Evolutionary conservation across 2,113 vertebrate species (phyloP).

Genomic region (Callospermophilus lateralis): DNA sequence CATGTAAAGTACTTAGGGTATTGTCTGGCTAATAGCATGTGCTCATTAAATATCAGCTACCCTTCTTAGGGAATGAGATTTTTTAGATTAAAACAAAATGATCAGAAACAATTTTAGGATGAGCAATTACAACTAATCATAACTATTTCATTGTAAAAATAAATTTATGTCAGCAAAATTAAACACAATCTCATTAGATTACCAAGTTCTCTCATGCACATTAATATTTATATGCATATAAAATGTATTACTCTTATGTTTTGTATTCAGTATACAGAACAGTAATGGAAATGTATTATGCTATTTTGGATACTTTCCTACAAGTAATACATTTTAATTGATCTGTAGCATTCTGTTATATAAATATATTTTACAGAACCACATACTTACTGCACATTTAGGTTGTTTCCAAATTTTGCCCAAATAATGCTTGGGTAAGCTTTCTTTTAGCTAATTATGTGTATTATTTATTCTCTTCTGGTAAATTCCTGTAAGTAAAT

Average conservation of each 20-base stretch:
- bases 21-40: neutral
- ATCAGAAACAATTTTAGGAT: constrained; percentile 18
- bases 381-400: neutral
- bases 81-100: neutral
- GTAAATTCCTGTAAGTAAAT: constrained; percentile 41
- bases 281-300: neutral
- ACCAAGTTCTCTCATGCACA: constrained; percentile 12
- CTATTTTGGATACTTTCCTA: neutral
- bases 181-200: neutral
- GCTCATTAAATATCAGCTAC: constrained; percentile 35
- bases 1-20: neutral
- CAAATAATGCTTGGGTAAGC: neutral
- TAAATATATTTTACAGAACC: neutral
- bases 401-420: constrained; percentile 8
- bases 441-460: constrained; percentile 40
- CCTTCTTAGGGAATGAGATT: neutral
- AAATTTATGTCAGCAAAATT: constrained; percentile 23
- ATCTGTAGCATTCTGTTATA: neutral
- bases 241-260: neutral
- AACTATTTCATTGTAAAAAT: constrained; percentile 15
- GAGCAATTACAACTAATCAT: neutral
- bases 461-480: constrained; percentile 2
- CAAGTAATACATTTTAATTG: constrained; percentile 16
- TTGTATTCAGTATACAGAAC: neutral
- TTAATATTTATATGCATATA: neutral